Evolutionary conservation across 2,888 invertebrate species (phyloP), one percentile per base, ranked within the genome.

Genomic region (Coleophora flavipennella): DNA sequence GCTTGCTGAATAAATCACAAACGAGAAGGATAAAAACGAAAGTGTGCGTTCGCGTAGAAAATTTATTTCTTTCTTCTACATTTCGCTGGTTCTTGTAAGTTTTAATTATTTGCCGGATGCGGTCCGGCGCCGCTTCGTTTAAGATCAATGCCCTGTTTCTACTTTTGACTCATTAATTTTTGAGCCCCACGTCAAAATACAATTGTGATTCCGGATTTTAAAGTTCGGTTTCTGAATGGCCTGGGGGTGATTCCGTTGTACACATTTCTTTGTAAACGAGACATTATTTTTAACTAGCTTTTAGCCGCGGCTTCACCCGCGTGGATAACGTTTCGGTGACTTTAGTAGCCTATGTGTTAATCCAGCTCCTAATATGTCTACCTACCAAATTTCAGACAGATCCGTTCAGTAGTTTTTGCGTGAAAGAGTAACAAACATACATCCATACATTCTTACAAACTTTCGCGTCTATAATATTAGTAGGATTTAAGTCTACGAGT

Each of bases 71-170:
- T 67, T 75, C 63, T 63, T 61, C 59, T 60, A 70, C 67, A 72
- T 73, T 71, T 74, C 69, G 65, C 55, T 71, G 68, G 59, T 61
- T 77, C 68, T 73, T 71, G 68, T 67, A 65, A 76, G 64, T 77
- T 79, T 77, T 79, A 79, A 79, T 80, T 79, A 77, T 77, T 77
- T 65, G 67, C 68, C 76, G 73, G 77, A 78, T 76, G 70, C 63
- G 62, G 61, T 55, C 58, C 47, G 62, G 55, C 58, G 60, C 56
- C 60, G 62, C 57, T 62, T 48, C 55, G 58, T 57, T 67, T 59
- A 54, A 62, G 67, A 71, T 68, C 67, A 69, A 71, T 67, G 66
- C 55, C 51, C 61, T 58, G 60, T 55, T 49, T 55, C 53, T 57
- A 55, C 48, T 50, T 55, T 62, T 59, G 58, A 55, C 54, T 62